phyloP scores from a whole-genome alignment of 92 coral and sea anemone species.

The Porites evermanni region DNA sequence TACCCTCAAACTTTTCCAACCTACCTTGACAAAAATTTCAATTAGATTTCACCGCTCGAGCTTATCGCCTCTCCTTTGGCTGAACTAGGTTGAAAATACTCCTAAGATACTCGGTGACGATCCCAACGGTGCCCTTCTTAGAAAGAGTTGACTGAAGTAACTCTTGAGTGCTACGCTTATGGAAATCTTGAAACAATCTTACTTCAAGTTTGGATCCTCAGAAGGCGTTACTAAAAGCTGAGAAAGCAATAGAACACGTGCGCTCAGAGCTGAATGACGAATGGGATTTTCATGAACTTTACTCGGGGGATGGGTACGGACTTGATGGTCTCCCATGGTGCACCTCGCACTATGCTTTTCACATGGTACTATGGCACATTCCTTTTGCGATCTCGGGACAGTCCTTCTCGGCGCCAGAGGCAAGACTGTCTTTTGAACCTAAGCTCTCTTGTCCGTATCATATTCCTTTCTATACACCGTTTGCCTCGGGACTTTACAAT shows the following conservation, averaged over 20 bases:
- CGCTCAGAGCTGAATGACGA: constrained; percentile 37
- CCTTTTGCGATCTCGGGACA: constrained; percentile 52
- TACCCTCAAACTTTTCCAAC: no score
- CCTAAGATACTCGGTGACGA: no score
- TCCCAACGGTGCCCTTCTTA: no score
- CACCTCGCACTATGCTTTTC: constrained; percentile 56
- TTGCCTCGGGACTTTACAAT: constrained; percentile 23
- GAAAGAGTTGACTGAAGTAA: no score
- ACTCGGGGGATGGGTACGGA: constrained; percentile 50
- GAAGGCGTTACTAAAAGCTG: constrained; percentile 28
- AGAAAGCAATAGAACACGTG: constrained; percentile 46
- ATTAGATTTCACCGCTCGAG: no score
- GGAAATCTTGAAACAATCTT: neutral
- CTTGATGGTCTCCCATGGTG: constrained; percentile 56
- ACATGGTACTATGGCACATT: constrained; percentile 55
- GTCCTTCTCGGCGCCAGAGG: constrained; percentile 50
- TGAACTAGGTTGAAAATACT: no score
- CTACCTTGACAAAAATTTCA: no score
- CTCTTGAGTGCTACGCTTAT: no score
- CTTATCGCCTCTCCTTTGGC: no score
- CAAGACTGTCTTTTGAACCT: constrained; percentile 33
- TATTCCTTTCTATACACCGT: constrained; percentile 44
- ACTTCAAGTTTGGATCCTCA: constrained; percentile 34
- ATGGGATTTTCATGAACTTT: constrained; percentile 53
- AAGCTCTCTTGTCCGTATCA: constrained; percentile 40